Percentiles rank a stretch among this genome's conserved stretches.
Conservation (phyloP, 1,140 invertebrate species). For the Eumaeus atala region DNA sequence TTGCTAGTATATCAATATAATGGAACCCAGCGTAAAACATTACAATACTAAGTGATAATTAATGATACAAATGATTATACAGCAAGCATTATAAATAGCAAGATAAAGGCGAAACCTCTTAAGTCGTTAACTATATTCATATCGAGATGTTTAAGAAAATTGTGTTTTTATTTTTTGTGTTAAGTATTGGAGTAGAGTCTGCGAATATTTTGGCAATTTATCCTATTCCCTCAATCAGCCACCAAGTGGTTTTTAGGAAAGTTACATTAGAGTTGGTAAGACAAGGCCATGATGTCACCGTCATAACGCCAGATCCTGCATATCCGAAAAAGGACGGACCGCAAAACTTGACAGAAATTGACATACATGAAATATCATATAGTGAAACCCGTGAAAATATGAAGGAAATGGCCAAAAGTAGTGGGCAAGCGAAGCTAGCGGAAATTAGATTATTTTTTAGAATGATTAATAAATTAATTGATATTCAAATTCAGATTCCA, state of each 20-base stretch:
- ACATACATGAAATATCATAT: slow-evolving; percentile 6
- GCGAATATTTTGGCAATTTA: slow-evolving; percentile 9
- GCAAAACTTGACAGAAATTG: slow-evolving; percentile 11
- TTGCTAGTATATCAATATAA: too few relatives aligned
- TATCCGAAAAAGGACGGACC: not conserved
- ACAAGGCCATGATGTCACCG: slow-evolving; percentile 7
- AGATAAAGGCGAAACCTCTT: not conserved
- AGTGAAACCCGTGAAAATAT: not conserved
- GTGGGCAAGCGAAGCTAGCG: not conserved
- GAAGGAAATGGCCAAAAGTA: not conserved
- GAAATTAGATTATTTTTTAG: not conserved
- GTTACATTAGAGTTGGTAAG: slow-evolving; percentile 2
- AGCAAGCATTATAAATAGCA: too few relatives aligned
- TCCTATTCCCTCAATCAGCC: slow-evolving; percentile 11
- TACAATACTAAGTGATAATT: too few relatives aligned
- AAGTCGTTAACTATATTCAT: not conserved
- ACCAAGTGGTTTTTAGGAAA: slow-evolving; percentile 7
- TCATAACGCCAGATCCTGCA: slow-evolving; percentile 13
- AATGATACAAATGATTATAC: too few relatives aligned
- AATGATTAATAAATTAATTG: not conserved
- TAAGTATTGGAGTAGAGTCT: not conserved
- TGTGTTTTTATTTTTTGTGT: not conserved
- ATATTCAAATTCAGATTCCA: not conserved
- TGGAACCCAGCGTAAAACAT: too few relatives aligned
- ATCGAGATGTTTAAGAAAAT: not conserved